Base-by-base conservation (phyloP, 2,888 invertebrate genomes). In the Athetis lepigone region DNA sequence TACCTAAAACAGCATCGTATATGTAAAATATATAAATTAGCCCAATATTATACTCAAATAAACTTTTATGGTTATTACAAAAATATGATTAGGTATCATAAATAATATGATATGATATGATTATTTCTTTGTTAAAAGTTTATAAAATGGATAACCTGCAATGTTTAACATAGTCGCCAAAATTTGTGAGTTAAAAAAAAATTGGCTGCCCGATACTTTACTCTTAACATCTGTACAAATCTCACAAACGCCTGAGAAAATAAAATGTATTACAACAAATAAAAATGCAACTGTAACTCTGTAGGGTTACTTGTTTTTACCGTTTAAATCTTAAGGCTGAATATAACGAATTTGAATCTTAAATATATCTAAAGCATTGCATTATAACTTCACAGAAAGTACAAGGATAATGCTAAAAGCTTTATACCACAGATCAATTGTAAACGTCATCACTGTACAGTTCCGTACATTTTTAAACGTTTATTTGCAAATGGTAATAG, bases 81-180 rank as follows among this genome's bases (percentile, higher is more conserved):
- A 42, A 50, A 39, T 4, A 33, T 49, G 45, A 27, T 8, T 43
- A 43, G 1, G 21, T 65, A 59, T 55, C 72, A 71, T 71, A 64
- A 50, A 71, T 68, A 64, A 50, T 18, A 47, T 52, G 42, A 36
- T 67, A 50, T 65, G 77, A 75, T 77, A 73, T 77, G 29, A 9
- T 29, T 29, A 69, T 61, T 58, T 57, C 8, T 23, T 70, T 56
- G 40, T 33, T 45, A 64, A 77, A 77, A 51, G 21, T 71, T 49
- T 67, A 33, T 33, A 45, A 29, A 62, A 43, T 61, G 7, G 25
- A 16, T 49, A 37, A 66, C 16, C 18, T 37, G 70, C 21, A 33
- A 36, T 27, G 3, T 36, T 21, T 1, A 45, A 37, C 9, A 25
- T 16, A 33, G 37, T 19, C 18, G 29, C 2, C 27, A 57, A 36